phyloP scores from a whole-genome alignment of 2,797 vertebrate species.

The Ptychobarbus kaznakovi region DNA sequence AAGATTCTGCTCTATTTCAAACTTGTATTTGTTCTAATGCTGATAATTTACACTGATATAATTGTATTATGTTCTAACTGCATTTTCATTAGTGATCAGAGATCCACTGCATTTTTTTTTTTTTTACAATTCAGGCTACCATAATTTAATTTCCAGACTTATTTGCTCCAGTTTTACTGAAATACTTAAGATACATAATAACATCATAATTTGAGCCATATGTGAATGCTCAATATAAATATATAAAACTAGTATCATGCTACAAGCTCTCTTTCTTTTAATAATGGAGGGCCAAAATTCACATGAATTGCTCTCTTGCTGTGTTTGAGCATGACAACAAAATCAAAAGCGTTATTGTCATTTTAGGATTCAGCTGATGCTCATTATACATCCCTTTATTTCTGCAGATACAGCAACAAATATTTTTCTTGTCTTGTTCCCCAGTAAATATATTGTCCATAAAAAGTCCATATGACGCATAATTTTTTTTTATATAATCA shows the following conservation, averaged over 20 bases:
- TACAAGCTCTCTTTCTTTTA: slow-evolving; percentile 44
- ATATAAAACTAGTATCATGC: slow-evolving; percentile 6
- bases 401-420: neutral
- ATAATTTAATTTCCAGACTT: neutral
- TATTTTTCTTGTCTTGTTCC: neutral
- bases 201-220: slow-evolving; percentile 4
- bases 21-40: neutral
- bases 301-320: neutral
- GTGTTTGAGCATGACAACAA: neutral
- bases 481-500: neutral
- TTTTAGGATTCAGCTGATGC: neutral
- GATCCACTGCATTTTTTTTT: neutral
- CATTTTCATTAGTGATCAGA: neutral
- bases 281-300: neutral
- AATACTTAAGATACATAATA: neutral
- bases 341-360: neutral
- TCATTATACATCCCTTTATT: neutral
- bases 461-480: neutral
- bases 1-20: neutral
- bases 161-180: neutral
- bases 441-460: too few relatives aligned
- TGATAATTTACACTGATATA: neutral
- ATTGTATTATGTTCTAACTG: neutral
- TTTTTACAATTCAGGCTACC: neutral
- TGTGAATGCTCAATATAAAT: slow-evolving; percentile 1